These are phyloP conservation scores for Crotophaga sulcirostris DNA, from an alignment of 2,113 vertebrate species.

Conservation along the genomic window DNA sequence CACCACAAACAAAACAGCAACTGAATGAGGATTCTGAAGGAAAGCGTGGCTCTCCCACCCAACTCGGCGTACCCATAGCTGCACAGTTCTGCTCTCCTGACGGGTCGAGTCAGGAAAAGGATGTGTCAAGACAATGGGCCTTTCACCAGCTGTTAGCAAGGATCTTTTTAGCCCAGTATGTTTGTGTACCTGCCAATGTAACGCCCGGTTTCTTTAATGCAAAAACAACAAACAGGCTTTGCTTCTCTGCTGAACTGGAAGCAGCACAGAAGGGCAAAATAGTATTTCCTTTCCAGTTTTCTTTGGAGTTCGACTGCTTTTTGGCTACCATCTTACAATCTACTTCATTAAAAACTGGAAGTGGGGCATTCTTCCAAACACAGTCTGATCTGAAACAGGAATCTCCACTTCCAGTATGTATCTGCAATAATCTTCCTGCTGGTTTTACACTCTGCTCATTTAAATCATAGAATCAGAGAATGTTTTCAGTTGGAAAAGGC, in stretches of 20 bases:
- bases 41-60: not conserved
- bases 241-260: constrained; percentile 17
- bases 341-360: not conserved
- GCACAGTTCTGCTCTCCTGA: not conserved
- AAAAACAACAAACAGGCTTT: not conserved
- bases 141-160: not conserved
- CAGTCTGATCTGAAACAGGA: not conserved
- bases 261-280: not conserved
- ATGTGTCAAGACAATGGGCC: not conserved
- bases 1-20: not conserved
- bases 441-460: not conserved
- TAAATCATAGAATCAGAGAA: not conserved
- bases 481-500: too few species aligned
- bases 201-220: not conserved
- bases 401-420: not conserved
- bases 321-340: not conserved
- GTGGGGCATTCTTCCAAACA: not conserved
- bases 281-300: not conserved
- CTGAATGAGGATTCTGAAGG: not conserved
- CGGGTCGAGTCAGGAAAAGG: not conserved
- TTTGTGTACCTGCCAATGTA: not conserved
- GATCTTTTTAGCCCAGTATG: not conserved
- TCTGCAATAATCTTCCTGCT: not conserved
- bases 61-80: not conserved
- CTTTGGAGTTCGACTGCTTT: not conserved